Evolutionary conservation across 2,113 vertebrate genomes (phyloP).

Genomic region (Semnornis frantzii): DNA sequence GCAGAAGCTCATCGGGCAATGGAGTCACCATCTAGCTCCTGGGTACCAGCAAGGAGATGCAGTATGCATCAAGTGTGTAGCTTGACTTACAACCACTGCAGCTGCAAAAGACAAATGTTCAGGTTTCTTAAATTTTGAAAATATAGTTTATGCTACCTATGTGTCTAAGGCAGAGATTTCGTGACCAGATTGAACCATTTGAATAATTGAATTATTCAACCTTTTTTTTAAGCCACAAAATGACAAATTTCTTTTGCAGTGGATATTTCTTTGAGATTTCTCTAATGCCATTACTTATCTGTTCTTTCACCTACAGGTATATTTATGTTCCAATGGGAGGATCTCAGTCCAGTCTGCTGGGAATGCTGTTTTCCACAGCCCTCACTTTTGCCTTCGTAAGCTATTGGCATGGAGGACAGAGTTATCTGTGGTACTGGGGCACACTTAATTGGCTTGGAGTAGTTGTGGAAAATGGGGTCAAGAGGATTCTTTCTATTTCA

Average conservation of each 20-base stretch:
- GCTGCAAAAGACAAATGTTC: background rate
- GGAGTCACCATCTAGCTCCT: background rate
- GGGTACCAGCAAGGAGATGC: background rate
- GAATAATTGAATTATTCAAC: no score
- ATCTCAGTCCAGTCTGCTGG: conserved; percentile 80
- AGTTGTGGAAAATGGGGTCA: conserved; percentile 80
- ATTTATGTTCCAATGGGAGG: conserved; percentile 94
- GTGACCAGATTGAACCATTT: background rate
- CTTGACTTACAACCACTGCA: background rate
- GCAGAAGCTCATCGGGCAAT: background rate
- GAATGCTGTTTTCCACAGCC: conserved; percentile 84
- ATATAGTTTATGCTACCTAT: background rate
- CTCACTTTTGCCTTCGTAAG: conserved; percentile 92
- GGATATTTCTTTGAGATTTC: background rate
- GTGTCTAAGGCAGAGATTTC: background rate
- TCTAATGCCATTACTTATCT: background rate
- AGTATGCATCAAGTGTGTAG: background rate
- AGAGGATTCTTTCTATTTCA: conserved; percentile 75
- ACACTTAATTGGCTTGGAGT: conserved; percentile 92
- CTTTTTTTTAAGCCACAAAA: background rate
- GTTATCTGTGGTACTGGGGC: conserved; percentile 92
- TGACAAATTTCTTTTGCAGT: background rate
- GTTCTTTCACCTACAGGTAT: conserved; percentile 79
- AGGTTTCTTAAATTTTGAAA: background rate
- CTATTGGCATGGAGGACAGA: conserved; percentile 93